Evolutionary conservation across 2,888 invertebrate genomes (phyloP).

Genomic region (Ernsta delagoae): DNA sequence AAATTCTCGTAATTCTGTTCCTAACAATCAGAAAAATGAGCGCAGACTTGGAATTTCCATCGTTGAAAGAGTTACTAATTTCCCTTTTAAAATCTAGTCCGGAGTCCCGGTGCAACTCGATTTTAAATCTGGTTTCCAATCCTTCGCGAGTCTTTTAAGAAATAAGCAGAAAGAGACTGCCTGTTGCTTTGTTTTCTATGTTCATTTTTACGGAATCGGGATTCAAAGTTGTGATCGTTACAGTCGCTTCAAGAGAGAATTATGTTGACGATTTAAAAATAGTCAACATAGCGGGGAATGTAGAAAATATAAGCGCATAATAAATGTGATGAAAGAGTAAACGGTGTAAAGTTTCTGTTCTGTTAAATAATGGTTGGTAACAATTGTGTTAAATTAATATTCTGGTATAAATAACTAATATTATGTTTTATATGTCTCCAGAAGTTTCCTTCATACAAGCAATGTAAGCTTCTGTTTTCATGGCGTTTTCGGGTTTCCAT

Average conservation of each 20-base stretch:
- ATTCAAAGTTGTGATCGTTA: not conserved
- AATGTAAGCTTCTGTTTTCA: too few species aligned
- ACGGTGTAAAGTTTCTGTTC: too few species aligned
- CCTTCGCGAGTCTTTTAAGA: slow-evolving; percentile 1
- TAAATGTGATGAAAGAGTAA: too few species aligned
- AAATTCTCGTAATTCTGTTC: not conserved
- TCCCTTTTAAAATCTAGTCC: slow-evolving; percentile 8
- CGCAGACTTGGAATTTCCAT: not conserved
- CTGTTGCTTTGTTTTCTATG: not conserved
- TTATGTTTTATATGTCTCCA: too few species aligned
- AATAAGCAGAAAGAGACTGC: slow-evolving; percentile 10
- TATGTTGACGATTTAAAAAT: not conserved
- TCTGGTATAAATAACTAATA: too few species aligned
- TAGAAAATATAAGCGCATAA: too few species aligned
- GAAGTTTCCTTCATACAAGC: too few species aligned
- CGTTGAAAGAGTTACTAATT: not conserved
- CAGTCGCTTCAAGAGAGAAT: not conserved
- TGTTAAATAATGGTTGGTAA: too few species aligned
- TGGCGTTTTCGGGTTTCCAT: too few species aligned
- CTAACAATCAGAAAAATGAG: not conserved
- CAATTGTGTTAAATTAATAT: too few species aligned
- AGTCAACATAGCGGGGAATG: too few species aligned
- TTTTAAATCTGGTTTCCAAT: slow-evolving; percentile 16
- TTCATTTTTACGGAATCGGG: not conserved
- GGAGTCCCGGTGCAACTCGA: not conserved